Conservation (phyloP, 1,140 invertebrate genomes). For the Drosophila erecta region DNA sequence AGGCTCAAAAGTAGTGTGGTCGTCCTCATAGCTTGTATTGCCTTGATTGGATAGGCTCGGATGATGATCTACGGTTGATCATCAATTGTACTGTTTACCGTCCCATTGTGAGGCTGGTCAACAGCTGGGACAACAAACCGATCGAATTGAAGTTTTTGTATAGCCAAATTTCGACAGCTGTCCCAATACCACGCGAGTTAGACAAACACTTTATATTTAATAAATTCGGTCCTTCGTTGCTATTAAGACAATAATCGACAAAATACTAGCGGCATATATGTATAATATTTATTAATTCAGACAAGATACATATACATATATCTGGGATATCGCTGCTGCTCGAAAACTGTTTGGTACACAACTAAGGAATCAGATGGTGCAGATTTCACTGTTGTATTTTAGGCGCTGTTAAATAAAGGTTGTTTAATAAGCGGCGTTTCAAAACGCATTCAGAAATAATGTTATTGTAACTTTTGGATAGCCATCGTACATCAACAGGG, state of each 20-base stretch:
- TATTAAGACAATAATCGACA: background rate
- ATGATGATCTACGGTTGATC: constrained; percentile 9
- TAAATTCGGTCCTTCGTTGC: background rate
- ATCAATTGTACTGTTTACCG: background rate
- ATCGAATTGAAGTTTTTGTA: constrained; percentile 17
- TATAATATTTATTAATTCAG: background rate
- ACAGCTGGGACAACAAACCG: constrained; percentile 33
- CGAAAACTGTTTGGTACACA: constrained; percentile 5
- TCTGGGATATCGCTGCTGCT: background rate
- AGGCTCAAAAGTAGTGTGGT: constrained; percentile 23
- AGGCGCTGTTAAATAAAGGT: background rate
- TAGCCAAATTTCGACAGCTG: constrained; percentile 21
- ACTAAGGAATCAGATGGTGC: background rate
- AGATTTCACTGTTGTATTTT: background rate
- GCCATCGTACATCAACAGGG: too few species aligned
- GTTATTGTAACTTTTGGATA: too few species aligned
- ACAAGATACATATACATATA: constrained; percentile 1
- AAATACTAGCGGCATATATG: constrained; percentile 8
- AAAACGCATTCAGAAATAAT: too few species aligned
- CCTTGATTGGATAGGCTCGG: constrained; percentile 2
- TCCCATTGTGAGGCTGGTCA: background rate
- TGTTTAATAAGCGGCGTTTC: too few species aligned
- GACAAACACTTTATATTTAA: constrained; percentile 10
- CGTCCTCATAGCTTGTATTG: constrained; percentile 12
- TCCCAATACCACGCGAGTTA: constrained; percentile 2